Evolutionary conservation across 2,888 invertebrate genomes (phyloP), one percentile per base, ranked within the genome.

Genomic region (Acanthosepion esculentum): DNA sequence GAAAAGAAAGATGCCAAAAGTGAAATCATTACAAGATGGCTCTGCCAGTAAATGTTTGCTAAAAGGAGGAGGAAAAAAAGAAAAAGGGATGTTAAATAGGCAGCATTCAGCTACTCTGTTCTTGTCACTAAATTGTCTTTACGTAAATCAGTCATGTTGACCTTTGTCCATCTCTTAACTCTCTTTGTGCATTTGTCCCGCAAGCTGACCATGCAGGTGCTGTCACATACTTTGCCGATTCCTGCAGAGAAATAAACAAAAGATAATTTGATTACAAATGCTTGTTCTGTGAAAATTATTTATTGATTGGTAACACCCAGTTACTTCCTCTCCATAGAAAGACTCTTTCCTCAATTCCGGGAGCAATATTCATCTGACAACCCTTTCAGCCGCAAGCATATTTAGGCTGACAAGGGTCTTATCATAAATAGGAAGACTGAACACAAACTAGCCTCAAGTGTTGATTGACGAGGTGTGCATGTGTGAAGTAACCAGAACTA

Each of bases 401-500:
- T 78, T 78, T n/a, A n/a, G n/a, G n/a, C 12, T 78, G n/a, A 78
- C n/a, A 33, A n/a, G 78, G 78, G 78, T 33, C 78, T 33, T 12
- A n/a, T 78, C n/a, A 5, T n/a, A 78, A 78, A 78, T 78, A 33
- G n/a, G 78, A 78, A n/a, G 78, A n/a, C 78, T n/a, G 78, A 78
- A 78, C n/a, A 78, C 78, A 78, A 78, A 78, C 78, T 78, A n/a
- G 78, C 78, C 78, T 15, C n/a, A n/a, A 78, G 78, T 78, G n/a
- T n/a, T 78, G 78, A 78, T 78, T n/a, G n/a, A n/a, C 15, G n/a
- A n/a, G 78, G n/a, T n/a, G 78, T 78, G n/a, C n/a, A n/a, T 78
- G 78, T n/a, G 78, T 78, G 12, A 78, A 78, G n/a, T n/a, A 78
- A 78, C 15, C 78, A 78, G n/a, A 33, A 78, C 78, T 78, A 78